phyloP scores from a whole-genome alignment of 2,797 vertebrate species.

The Morelia viridis region DNA sequence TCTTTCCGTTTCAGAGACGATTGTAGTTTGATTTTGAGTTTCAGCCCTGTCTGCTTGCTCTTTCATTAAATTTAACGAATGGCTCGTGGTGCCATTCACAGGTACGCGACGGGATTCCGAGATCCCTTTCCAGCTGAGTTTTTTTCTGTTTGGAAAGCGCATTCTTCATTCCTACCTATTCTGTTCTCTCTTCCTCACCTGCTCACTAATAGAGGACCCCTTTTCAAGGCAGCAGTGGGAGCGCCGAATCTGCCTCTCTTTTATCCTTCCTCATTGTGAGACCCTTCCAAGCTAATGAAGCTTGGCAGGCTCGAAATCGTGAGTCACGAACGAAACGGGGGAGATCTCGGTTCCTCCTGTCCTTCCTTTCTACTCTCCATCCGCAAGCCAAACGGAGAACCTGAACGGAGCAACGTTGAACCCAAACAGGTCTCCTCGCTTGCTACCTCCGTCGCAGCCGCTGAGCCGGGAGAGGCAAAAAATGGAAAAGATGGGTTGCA shows the following conservation, averaged over 20 bases:
- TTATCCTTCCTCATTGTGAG: neutral
- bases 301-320: neutral
- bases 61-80: slow-evolving; percentile 14
- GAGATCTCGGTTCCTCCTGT: too few species aligned
- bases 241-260: neutral
- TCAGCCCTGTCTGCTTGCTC: neutral
- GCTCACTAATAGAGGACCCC: neutral
- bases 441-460: neutral
- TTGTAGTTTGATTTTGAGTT: neutral
- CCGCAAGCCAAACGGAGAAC: neutral
- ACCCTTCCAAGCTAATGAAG: neutral
- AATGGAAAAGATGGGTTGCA: too few species aligned
- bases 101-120: neutral
- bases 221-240: neutral
- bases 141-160: neutral
- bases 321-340: neutral
- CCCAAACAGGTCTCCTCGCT: neutral
- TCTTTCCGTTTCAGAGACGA: too few species aligned
- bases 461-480: neutral
- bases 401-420: neutral
- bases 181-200: neutral
- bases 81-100: neutral
- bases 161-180: neutral
- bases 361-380: neutral
- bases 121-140: neutral